These are phyloP conservation scores for Leptinotarsa undecemlineata DNA, from an alignment of 1,140 invertebrate genomes.

Conservation along the genomic window DNA sequence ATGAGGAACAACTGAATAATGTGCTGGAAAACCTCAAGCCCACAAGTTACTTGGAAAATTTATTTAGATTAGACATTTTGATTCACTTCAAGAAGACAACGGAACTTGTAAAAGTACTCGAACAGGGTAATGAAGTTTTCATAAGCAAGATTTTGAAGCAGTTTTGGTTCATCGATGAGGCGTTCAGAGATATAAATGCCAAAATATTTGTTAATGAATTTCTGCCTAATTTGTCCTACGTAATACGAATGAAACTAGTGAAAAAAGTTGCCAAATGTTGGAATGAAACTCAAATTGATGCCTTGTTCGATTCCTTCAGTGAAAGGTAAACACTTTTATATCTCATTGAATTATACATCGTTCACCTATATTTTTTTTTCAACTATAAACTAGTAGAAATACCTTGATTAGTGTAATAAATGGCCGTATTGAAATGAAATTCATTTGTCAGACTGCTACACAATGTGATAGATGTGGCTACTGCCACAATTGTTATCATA, in stretches of 20 bases:
- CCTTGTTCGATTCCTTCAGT: conserved; percentile 24
- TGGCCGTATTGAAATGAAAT: too few species aligned
- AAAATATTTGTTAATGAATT: conserved; percentile 27
- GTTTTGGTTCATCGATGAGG: conserved; percentile 29
- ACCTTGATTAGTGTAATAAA: too few species aligned
- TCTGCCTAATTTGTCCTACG: conserved; percentile 29
- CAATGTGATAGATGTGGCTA: too few species aligned
- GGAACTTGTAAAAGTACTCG: conserved; percentile 23
- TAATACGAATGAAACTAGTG: conserved; percentile 29
- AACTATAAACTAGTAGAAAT: not conserved
- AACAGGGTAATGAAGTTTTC: conserved; percentile 32
- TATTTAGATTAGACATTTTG: conserved; percentile 31
- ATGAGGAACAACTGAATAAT: conserved; percentile 13
- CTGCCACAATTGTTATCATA: too few species aligned
- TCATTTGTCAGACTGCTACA: too few species aligned
- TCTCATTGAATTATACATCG: not conserved
- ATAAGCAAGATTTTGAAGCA: conserved; percentile 34
- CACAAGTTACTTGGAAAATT: conserved; percentile 25
- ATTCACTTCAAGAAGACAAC: conserved; percentile 22
- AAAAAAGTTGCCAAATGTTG: conserved; percentile 22
- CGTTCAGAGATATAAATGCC: conserved; percentile 17
- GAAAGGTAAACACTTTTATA: not conserved
- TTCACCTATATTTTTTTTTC: not conserved
- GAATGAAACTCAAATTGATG: conserved; percentile 20
- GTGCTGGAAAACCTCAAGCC: conserved; percentile 24